Conservation (phyloP, 2,797 vertebrate species). For the Pangasius krempfi region DNA sequence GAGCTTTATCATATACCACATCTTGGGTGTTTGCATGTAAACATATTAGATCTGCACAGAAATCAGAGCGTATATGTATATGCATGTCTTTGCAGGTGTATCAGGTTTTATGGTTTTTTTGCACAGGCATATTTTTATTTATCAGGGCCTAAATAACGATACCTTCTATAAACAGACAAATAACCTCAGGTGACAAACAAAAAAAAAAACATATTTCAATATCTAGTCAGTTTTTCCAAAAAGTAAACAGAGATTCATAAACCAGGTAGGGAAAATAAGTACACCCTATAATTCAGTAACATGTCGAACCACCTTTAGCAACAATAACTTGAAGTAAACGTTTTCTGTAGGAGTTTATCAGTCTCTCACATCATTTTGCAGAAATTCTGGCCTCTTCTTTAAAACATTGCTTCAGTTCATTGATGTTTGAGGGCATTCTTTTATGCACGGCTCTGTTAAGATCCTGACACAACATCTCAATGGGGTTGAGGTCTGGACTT, state of each 20-base stretch:
- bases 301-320: too few species aligned
- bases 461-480: neutral
- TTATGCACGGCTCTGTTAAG: neutral
- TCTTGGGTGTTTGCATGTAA: conserved; percentile 22
- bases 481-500: neutral
- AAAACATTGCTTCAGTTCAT: neutral
- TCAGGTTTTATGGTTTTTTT: neutral
- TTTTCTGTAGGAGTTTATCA: too few species aligned
- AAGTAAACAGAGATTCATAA: too few species aligned
- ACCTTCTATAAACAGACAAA: neutral
- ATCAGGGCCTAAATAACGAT: neutral
- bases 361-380: too few species aligned
- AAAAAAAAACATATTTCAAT: neutral
- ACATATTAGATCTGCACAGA: conserved; percentile 8
- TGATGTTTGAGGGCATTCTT: neutral
- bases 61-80: conserved; percentile 4
- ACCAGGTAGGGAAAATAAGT: too few species aligned
- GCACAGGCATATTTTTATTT: neutral
- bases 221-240: too few species aligned
- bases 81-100: neutral
- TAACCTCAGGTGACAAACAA: too few species aligned
- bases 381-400: neutral
- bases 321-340: too few species aligned
- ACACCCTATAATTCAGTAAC: too few species aligned
- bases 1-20: conserved; percentile 45